Evolutionary conservation across 1,140 invertebrate species (phyloP), one percentile per base, ranked within the genome.

Genomic region (Uloborus diversus): DNA sequence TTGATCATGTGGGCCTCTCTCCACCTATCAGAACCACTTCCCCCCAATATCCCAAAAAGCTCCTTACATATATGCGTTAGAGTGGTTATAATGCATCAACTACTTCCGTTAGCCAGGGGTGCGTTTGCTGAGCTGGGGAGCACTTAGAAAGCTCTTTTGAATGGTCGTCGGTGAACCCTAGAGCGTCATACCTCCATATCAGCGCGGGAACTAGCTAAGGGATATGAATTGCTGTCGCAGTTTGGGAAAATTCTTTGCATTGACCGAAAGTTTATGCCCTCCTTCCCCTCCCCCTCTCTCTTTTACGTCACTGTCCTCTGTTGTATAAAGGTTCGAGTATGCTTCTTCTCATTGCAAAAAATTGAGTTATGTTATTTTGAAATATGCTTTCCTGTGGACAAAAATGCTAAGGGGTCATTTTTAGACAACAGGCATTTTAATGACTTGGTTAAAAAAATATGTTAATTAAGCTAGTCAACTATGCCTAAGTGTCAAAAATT

Each of bases 81-180:
- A 37, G 35, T 61, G 51, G 14, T 64, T 71, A 56, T 71, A 71
- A 71, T 71, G 69, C 53, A 53, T 47, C 53, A 59, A 27, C 14
- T 69, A 56, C 37, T 69, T 69, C 66, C 66, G 66, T 47, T 56
- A 33, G 56, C 28, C 56, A 69, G 51, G 56, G 56, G 28, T 51
- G 49, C 30, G 17, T 56, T 28, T 13, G 37, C 17, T 9, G 9
- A 17, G 37, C 9, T n/a, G n/a, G 42, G 32, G 27, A 33, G 35
- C 61, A 64, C 61, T 64, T 61, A 30, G 57, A 30, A 20, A 9
- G 9, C 20, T 61, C 35, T 35, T 69, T 32, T 23, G 32, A 25
- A n/a, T 69, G 49, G 28, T 25, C n/a, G 49, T 20, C 23, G 13
- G 4, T 1, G 30, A 56, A 23, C 66, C 51, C 66, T 47, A 32